phyloP scores from a whole-genome alignment of 2,888 invertebrate species.

The Ectemnius cavifrons region DNA sequence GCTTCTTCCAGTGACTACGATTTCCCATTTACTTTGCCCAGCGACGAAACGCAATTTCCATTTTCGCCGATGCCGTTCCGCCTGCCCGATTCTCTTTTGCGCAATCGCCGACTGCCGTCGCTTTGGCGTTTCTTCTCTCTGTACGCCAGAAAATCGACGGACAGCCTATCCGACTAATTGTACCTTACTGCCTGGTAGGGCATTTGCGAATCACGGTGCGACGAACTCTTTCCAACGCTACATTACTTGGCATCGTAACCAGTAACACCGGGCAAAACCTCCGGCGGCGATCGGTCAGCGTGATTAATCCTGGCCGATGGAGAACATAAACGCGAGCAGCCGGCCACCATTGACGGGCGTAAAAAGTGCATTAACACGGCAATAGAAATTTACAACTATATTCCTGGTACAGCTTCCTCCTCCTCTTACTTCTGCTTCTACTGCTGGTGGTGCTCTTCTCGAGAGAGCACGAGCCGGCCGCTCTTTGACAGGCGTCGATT shows the following conservation, averaged over 20 bases:
- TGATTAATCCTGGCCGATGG: conserved; percentile 25
- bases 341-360: conserved; percentile 24
- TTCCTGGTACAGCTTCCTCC: conserved; percentile 20
- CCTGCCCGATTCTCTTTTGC: neutral
- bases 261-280: conserved; percentile 10
- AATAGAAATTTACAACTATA: conserved; percentile 53
- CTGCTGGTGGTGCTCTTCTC: too few species aligned
- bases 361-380: conserved; percentile 49
- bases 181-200: conserved; percentile 26
- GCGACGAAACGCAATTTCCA: conserved; percentile 18
- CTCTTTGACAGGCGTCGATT: conserved; percentile 38
- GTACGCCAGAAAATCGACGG: neutral
- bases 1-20: conserved; percentile 12
- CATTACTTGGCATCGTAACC: conserved; percentile 10
- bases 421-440: too few species aligned
- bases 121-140: conserved; percentile 3
- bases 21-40: conserved; percentile 36
- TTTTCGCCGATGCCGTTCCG: conserved; percentile 12
- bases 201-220: conserved; percentile 46
- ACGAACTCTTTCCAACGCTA: conserved; percentile 30
- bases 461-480: conserved; percentile 1
- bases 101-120: neutral
- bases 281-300: conserved; percentile 4
- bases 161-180: neutral
- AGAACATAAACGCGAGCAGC: conserved; percentile 26